Evolutionary conservation across 2,113 vertebrate genomes (phyloP).

Genomic region (Asarcornis scutulata): DNA sequence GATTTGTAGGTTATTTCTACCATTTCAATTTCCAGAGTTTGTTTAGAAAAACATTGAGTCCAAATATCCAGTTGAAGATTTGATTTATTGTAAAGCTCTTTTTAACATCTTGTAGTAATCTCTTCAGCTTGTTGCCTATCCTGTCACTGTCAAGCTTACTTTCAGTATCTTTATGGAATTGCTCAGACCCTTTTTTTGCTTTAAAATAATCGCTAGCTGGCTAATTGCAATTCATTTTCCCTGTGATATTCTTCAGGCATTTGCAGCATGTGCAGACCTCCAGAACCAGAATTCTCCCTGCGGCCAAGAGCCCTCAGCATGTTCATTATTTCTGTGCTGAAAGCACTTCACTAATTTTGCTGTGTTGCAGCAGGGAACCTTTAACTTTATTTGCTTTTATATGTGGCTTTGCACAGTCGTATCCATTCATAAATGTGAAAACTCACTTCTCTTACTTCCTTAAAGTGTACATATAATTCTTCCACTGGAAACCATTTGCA

Average conservation of each 20-base stretch:
- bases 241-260: neutral
- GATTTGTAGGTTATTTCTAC: conserved; percentile 12
- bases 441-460: conserved; percentile 1
- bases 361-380: neutral
- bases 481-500: neutral
- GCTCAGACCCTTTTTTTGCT: neutral
- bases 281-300: conserved; percentile 39
- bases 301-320: neutral
- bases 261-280: conserved; percentile 9
- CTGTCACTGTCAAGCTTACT: neutral
- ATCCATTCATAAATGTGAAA: conserved; percentile 4
- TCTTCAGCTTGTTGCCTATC: neutral
- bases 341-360: conserved; percentile 1
- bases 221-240: conserved; percentile 9
- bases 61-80: neutral
- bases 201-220: conserved; percentile 6
- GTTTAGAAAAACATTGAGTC: neutral
- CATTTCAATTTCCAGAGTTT: neutral
- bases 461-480: neutral
- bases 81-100: conserved; percentile 9
- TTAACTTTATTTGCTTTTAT: conserved; percentile 41
- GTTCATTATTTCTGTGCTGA: neutral
- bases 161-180: neutral
- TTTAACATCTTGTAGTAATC: neutral
- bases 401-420: neutral